Evolutionary conservation across 53 echinoderm and acorn worm species (phyloP).

Genomic region (Hippasteria phrygiana): DNA sequence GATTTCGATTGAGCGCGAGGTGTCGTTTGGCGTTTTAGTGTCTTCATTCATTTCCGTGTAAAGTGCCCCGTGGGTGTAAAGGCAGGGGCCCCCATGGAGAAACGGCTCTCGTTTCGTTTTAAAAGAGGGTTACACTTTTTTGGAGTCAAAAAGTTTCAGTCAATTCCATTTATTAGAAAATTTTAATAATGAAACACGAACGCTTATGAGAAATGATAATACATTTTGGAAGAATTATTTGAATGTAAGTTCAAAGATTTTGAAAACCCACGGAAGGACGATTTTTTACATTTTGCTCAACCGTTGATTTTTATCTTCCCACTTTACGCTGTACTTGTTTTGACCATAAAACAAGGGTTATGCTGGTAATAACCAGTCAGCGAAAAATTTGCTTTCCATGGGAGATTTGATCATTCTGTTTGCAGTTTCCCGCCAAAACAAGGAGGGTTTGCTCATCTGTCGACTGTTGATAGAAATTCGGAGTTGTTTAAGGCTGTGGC

Average conservation of each 20-base stretch:
- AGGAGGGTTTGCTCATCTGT: conserved; percentile 6
- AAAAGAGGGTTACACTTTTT: not conserved
- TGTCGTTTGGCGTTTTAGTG: conserved; percentile 52
- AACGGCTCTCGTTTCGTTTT: not conserved
- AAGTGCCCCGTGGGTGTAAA: conserved; percentile 44
- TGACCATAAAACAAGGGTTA: conserved; percentile 37
- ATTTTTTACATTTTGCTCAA: not conserved
- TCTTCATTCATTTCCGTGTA: conserved; percentile 15
- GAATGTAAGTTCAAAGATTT: no score
- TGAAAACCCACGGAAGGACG: no score
- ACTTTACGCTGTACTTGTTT: conserved; percentile 16
- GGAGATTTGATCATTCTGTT: conserved; percentile 1
- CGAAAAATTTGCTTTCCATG: not conserved
- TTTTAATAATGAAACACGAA: no score
- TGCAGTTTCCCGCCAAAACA: not conserved
- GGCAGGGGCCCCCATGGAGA: not conserved
- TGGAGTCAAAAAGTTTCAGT: not conserved
- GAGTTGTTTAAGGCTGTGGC: not conserved
- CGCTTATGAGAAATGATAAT: no score
- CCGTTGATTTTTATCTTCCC: not conserved
- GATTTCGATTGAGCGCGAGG: conserved; percentile 28
- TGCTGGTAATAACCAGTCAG: not conserved
- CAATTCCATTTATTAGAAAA: not conserved
- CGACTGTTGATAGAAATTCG: not conserved
- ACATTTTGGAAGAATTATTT: no score